Evolutionary conservation across 1,140 invertebrate species (phyloP), one percentile per base, ranked within the genome.

Genomic region (Macrocentrus cingulum): DNA sequence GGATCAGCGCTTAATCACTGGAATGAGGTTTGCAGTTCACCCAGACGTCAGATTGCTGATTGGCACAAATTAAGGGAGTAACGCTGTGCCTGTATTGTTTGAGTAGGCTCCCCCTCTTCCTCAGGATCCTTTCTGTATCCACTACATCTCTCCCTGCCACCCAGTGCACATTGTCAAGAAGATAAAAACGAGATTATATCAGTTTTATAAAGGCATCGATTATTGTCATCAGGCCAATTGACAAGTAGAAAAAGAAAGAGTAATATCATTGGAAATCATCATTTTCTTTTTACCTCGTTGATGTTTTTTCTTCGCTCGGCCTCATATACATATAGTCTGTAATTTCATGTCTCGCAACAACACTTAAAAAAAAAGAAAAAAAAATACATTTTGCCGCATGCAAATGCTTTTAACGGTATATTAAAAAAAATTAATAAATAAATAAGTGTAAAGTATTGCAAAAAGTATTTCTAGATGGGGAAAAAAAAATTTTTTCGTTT

Each of bases 51-150:
- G 83, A 97, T 98, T 70, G 95, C 96, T 42, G 94, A 98, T 80
- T 98, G 96, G 95, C 95, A 98, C 84, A 97, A 97, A 83, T 84
- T 98, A 59, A 86, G 88, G 73, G 94, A 97, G 83, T 96, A 88
- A 83, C 64, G 57, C 15, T n/a, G 13, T 34, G 5, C 1, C 13
- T 15, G 22, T 46, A 25, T 3, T 37, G 46, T 51, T 18, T n/a
- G 20, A 52, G 36, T 19, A 11, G 32, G 15, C 16, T 19, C 55
- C 55, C 37, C 41, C 46, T 54, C 48, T 60, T 59, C 53, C 53
- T 59, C 49, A 50, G 57, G 53, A 59, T 63, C 54, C 54, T 54
- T 41, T 18, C 56, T 34, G 22, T 37, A 48, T 37, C 11, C 34
- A 20, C 25, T 9, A 29, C 25, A 29, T 29, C 25, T 9, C 25